Evolutionary conservation across 2,888 invertebrate genomes (phyloP), one percentile per base, ranked within the genome.

Genomic region (Dolichopus griseipennis): DNA sequence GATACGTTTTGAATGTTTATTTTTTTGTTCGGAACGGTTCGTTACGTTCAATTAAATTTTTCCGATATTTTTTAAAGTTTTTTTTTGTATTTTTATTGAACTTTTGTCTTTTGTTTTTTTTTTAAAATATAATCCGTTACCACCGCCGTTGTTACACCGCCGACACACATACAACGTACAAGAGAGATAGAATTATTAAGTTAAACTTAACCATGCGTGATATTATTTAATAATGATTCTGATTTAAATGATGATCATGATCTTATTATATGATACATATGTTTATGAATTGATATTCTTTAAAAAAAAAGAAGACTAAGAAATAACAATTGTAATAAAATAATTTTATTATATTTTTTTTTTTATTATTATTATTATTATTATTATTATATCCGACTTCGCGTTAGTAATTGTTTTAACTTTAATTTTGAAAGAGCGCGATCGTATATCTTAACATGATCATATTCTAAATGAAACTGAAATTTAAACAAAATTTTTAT

Each of bases 401-500:
- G n/a, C 63, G 63, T 22, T 18, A n/a, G 21, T 10, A 9, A 10
- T 12, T n/a, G 63, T 63, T 63, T 21, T 3, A 22, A 63, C 8
- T 22, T 21, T n/a, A 22, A 63, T 27, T 22, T 21, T n/a, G 18
- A 63, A 63, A 22, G 5, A 62, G 37, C 37, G 37, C 37, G 37
- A 37, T 37, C 52, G 52, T 52, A 43, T 67, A 70, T 72, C 72
- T 73, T 73, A 69, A 70, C 71, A 69, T 72, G 69, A 62, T 70
- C 72, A 70, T 70, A 70, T 72, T 72, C 73, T 73, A 70, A 73
- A 71, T 72, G 72, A 72, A 72, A 73, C 74, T 73, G 69, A 73
- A 73, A 71, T 68, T 68, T 67, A 2, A 18, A n/a, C 41, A 12
- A 9, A 41, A 41, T 41, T 41, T 41, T 41, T 41, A 2, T 12